Conservation (phyloP, 2,888 invertebrate species). For the Graphium colonna region DNA sequence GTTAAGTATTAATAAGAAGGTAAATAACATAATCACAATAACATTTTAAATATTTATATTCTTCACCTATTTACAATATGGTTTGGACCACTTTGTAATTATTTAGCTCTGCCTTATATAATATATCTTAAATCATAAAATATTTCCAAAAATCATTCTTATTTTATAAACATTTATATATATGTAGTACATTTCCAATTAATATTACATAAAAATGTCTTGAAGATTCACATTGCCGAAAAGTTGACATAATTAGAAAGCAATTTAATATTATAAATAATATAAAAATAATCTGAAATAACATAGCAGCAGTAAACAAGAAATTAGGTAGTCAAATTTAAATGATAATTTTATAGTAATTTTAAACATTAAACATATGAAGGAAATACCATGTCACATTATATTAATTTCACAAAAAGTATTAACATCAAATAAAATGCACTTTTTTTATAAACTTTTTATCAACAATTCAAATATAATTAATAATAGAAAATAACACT, state of each 20-base stretch:
- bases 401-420: neutral
- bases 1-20: too few relatives aligned
- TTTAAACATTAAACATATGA: neutral
- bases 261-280: neutral
- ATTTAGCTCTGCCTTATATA: slow-evolving; percentile 8
- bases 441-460: neutral
- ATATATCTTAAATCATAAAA: slow-evolving; percentile 14
- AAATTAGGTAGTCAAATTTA: neutral
- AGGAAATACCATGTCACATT: too few relatives aligned
- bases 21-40: neutral
- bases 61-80: slow-evolving; percentile 17
- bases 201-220: neutral
- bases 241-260: neutral
- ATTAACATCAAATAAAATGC: slow-evolving; percentile 15
- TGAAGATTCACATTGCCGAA: slow-evolving; percentile 4
- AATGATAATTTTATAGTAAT: neutral
- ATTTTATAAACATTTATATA: slow-evolving; percentile 3
- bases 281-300: neutral
- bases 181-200: slow-evolving; percentile 1
- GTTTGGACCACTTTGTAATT: slow-evolving; percentile 21
- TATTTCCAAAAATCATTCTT: slow-evolving; percentile 14
- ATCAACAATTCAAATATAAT: neutral
- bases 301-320: neutral
- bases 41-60: slow-evolving; percentile 16
- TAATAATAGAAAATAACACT: neutral